Percentiles rank a stretch among this genome's conserved stretches.
phyloP scores from a whole-genome alignment of 2,797 vertebrate genomes.

The Australoheros facetus region DNA sequence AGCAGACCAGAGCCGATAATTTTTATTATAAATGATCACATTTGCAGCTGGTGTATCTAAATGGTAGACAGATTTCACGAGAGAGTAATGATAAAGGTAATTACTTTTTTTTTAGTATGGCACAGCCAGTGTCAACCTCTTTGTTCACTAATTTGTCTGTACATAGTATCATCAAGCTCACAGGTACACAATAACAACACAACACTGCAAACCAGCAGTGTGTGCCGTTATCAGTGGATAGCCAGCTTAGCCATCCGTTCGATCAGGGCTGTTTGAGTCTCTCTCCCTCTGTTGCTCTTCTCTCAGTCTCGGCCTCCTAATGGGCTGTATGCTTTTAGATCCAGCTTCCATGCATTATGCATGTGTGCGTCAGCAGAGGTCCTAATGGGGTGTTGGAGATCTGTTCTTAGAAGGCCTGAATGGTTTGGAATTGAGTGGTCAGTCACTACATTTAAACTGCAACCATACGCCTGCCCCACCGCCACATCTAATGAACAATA shows the following conservation, averaged over 20 bases:
- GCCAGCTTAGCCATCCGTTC: constrained; percentile 30
- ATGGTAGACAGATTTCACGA: neutral
- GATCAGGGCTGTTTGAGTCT: constrained; percentile 39
- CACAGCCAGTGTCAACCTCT: neutral
- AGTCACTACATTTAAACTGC: constrained; percentile 65
- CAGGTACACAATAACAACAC: constrained; percentile 19
- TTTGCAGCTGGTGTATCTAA: neutral
- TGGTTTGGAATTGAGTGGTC: constrained; percentile 69
- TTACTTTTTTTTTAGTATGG: neutral
- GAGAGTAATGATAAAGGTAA: neutral
- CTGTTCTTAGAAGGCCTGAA: constrained; percentile 78
- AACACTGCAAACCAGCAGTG: constrained; percentile 33
- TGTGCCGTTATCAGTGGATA: constrained; percentile 33
- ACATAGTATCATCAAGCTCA: constrained; percentile 6
- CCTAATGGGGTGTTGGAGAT: constrained; percentile 75
- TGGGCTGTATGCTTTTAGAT: constrained; percentile 79
- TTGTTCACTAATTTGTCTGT: constrained; percentile 19
- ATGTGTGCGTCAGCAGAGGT: constrained; percentile 76
- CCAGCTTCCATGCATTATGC: constrained; percentile 79
- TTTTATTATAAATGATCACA: neutral
- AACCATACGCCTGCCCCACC: constrained; percentile 6
- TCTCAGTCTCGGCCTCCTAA: constrained; percentile 59
- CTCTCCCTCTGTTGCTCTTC: constrained; percentile 11
- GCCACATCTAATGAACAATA: neutral
- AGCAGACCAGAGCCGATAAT: neutral